Evolutionary conservation across 2,113 vertebrate species (phyloP), one percentile per base, ranked within the genome.

Genomic region (Loxodonta africana): DNA sequence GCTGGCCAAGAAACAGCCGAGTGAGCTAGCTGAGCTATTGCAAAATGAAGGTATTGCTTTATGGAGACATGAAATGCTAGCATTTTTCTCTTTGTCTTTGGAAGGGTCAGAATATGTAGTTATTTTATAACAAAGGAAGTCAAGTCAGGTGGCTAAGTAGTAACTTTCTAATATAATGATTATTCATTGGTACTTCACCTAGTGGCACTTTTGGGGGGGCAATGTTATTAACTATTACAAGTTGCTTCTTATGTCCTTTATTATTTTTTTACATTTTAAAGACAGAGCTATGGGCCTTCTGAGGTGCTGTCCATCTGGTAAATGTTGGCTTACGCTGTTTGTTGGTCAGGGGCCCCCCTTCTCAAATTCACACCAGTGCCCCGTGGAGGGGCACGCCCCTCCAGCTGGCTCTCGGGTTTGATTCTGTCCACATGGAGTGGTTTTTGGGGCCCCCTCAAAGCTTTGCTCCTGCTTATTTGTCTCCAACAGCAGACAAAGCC

Each of bases 401-500:
- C 62, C 0, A 0, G 6, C 41, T 14, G 48, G 90, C 30, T 33
- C 26, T 21, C 0, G 14, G 71, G 63, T 73, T 33, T 51, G 71
- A 41, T 33, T 37, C 21, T 57, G 5, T 67, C 23, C 33, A 10
- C 33, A n/a, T 69, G 76, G 91, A 83, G 60, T 67, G 71, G 14
- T 21, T 44, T 77, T 4, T 81, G 93, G 97, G 94, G 96, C 88
- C 97, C 92, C 77, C 83, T 37, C 37, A 15, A 90, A 78, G 23
- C n/a, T 92, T 91, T 62, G 63, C 95, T 97, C 15, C 83, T 86
- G 85, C 94, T 96, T 97, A 80, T 94, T 95, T 97, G 62, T 78
- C 86, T 97, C 83, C 33, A 94, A 87, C 88, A 97, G 97, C 92
- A 89, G 62, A 51, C 78, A 89, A 33, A 86, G 93, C 96, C 78